These are phyloP conservation scores for Ganaspis sp. DNA, from an alignment of 1,140 invertebrate species.

Conservation along the genomic window DNA sequence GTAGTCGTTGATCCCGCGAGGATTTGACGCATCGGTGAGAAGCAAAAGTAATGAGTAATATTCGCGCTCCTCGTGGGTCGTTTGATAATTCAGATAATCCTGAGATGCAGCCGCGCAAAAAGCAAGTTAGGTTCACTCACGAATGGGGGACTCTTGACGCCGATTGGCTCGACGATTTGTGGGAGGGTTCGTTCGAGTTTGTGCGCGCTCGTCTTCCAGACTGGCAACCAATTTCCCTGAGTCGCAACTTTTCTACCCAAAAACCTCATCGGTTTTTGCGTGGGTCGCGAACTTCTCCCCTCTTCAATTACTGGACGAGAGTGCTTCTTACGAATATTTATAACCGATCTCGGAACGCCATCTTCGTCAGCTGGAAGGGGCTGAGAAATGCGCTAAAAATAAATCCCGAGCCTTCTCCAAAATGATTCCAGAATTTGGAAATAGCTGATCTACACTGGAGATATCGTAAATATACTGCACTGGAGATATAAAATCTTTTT, in stretches of 20 bases:
- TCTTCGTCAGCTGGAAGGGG: slow-evolving; percentile 44
- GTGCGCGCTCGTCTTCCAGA: slow-evolving; percentile 62
- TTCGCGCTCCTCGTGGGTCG: slow-evolving; percentile 6
- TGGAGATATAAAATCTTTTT: no score
- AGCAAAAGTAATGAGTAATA: not conserved
- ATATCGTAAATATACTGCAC: no score
- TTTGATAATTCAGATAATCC: slow-evolving; percentile 26
- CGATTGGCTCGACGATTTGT: slow-evolving; percentile 12
- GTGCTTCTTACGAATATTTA: slow-evolving; percentile 73
- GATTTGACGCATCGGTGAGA: not conserved
- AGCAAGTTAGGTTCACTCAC: not conserved
- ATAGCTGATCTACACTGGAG: no score
- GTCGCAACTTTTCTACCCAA: slow-evolving; percentile 72
- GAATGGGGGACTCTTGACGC: not conserved
- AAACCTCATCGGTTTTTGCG: slow-evolving; percentile 43
- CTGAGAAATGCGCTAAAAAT: slow-evolving; percentile 58
- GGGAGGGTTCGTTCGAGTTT: slow-evolving; percentile 47
- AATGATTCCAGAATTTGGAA: slow-evolving; percentile 9
- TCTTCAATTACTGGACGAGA: slow-evolving; percentile 48
- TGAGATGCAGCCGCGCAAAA: not conserved
- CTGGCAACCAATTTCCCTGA: slow-evolving; percentile 62
- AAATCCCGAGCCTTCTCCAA: slow-evolving; percentile 42
- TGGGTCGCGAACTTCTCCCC: slow-evolving; percentile 51
- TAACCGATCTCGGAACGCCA: slow-evolving; percentile 69
- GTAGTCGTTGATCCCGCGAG: slow-evolving; percentile 1